These are phyloP conservation scores for Bryconaethiops microstoma DNA, from an alignment of 2,797 vertebrate genomes.

Conservation along the genomic window DNA sequence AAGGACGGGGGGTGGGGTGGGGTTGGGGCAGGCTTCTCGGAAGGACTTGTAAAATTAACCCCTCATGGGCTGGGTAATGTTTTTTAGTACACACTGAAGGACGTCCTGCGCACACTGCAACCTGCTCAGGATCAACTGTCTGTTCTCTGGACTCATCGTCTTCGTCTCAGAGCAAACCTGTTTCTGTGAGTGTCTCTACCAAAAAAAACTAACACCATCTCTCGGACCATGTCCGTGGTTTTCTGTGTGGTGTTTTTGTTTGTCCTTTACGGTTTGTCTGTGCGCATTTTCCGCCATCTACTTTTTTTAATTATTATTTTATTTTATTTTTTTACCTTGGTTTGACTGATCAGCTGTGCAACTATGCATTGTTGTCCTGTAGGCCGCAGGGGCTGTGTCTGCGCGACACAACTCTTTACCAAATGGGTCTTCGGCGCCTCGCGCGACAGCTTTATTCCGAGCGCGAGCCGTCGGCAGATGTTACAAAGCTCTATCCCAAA, in stretches of 20 bases:
- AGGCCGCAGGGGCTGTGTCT: constrained; percentile 85
- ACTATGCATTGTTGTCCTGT: constrained; percentile 98
- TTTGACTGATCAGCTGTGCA: constrained; percentile 90
- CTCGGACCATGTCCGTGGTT: constrained; percentile 7
- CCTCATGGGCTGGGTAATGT: constrained; percentile 85
- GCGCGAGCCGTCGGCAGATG: constrained; percentile 85
- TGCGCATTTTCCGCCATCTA: constrained; percentile 59
- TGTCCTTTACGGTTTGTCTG: constrained; percentile 58
- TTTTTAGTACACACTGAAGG: constrained; percentile 87
- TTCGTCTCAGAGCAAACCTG: constrained; percentile 49
- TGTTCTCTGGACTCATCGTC: constrained; percentile 62
- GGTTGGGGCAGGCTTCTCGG: constrained; percentile 80
- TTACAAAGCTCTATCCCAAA: constrained; percentile 99
- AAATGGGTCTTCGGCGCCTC: constrained; percentile 84
- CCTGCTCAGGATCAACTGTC: constrained; percentile 85
- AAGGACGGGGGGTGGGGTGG: constrained; percentile 64
- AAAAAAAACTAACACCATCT: constrained; percentile 29
- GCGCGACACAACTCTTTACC: constrained; percentile 67
- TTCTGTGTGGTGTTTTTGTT: constrained; percentile 29
- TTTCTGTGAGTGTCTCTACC: constrained; percentile 61
- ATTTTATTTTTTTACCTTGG: constrained; percentile 54
- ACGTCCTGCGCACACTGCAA: constrained; percentile 84
- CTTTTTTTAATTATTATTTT: constrained; percentile 19
- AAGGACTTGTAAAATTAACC: constrained; percentile 78
- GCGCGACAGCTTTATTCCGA: constrained; percentile 85